Evolutionary conservation across 2,797 vertebrate genomes (phyloP).

Genomic region (Limosa lapponica): DNA sequence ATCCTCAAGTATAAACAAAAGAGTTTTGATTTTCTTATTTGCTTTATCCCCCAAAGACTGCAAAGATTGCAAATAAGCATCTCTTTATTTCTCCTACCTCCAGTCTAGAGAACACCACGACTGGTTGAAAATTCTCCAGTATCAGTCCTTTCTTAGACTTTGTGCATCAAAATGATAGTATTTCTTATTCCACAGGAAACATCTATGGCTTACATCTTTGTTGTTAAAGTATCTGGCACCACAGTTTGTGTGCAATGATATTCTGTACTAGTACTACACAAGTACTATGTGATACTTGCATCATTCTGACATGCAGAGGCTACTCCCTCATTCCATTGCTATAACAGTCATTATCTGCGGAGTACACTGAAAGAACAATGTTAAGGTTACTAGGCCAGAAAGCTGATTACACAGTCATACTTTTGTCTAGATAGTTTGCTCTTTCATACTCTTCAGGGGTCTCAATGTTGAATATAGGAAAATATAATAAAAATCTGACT

Average conservation of each 20-base stretch:
- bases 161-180: not conserved
- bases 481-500: not conserved
- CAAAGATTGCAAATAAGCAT: conserved; percentile 29
- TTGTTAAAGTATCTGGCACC: not conserved
- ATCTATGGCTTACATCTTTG: not conserved
- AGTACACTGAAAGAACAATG: not conserved
- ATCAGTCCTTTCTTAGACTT: not conserved
- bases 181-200: not conserved
- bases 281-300: not conserved
- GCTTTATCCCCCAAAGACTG: conserved; percentile 64
- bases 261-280: not conserved
- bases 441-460: not conserved
- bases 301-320: not conserved
- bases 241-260: not conserved
- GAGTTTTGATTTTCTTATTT: conserved; percentile 69
- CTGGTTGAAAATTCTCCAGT: not conserved
- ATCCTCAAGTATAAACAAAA: conserved; percentile 70
- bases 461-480: not conserved
- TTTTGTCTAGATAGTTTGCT: not conserved
- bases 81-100: conserved; percentile 37
- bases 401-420: not conserved
- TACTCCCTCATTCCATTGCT: not conserved
- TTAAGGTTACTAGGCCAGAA: not conserved
- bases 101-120: not conserved
- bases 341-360: not conserved